Evolutionary conservation across 2,797 vertebrate genomes (phyloP).

Genomic region (Parauchenoglanis ngamensis): DNA sequence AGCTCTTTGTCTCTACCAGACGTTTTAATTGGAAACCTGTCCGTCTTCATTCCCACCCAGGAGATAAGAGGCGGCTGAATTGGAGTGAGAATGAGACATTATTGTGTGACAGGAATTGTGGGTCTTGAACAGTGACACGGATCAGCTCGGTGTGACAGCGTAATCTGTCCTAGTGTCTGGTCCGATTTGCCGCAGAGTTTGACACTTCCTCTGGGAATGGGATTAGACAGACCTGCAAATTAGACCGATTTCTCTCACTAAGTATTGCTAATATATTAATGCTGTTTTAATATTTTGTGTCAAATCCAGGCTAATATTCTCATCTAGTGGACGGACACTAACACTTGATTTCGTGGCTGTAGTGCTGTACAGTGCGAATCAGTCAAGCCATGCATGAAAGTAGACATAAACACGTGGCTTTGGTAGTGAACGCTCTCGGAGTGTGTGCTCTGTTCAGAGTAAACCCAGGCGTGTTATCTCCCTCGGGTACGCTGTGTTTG

Average conservation of each 20-base stretch:
- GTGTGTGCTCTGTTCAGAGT: not conserved
- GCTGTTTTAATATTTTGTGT: not conserved
- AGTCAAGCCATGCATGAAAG: not conserved
- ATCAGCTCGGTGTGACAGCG: not conserved
- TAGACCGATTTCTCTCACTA: not conserved
- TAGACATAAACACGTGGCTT: not conserved
- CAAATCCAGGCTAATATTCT: not conserved
- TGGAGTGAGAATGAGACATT: constrained; percentile 12
- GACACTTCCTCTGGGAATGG: not conserved
- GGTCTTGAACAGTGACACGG: not conserved
- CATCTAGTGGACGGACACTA: not conserved
- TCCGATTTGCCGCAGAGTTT: constrained; percentile 7
- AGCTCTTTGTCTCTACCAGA: constrained; percentile 20
- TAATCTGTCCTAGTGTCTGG: constrained; percentile 3
- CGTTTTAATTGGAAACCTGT: constrained; percentile 38
- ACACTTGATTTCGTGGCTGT: not conserved
- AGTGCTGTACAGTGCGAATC: not conserved
- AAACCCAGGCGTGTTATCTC: not conserved
- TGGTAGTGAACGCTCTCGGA: not conserved
- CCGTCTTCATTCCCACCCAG: constrained; percentile 11
- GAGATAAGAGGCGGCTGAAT: constrained; percentile 28
- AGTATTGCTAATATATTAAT: not conserved
- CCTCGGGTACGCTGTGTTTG: not conserved
- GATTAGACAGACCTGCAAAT: not conserved
- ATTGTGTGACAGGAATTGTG: constrained; percentile 20